Conservation (phyloP, 2,888 invertebrate species). For the Clistopyga incitator region DNA sequence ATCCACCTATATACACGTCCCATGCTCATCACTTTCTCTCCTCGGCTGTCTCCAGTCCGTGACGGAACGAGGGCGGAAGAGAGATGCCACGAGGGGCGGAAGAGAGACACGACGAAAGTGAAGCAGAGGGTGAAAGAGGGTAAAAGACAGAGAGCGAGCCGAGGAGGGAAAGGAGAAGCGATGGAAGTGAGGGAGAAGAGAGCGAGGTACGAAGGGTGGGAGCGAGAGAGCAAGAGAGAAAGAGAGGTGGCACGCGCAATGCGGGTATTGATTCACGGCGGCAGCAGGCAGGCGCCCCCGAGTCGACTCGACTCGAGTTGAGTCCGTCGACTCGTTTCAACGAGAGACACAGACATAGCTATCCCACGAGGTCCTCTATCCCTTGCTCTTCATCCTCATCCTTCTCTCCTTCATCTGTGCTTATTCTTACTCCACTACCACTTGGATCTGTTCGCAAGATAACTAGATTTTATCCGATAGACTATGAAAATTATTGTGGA, state of each 20-base stretch:
- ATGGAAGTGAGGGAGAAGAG: constrained; percentile 77
- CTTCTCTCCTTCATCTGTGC: constrained; percentile 23
- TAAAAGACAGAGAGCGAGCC: constrained; percentile 19
- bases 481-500: neutral
- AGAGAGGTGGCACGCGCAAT: constrained; percentile 84
- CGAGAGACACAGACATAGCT: constrained; percentile 61
- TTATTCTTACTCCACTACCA: constrained; percentile 17
- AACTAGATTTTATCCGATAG: constrained; percentile 16
- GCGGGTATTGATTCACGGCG: constrained; percentile 85
- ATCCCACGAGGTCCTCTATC: constrained; percentile 59
- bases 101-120: constrained; percentile 54
- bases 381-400: constrained; percentile 54
- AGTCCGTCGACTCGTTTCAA: constrained; percentile 77
- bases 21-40: constrained; percentile 76
- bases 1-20: constrained; percentile 55
- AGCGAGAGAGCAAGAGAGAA: constrained; percentile 82
- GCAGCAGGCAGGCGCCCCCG: constrained; percentile 86
- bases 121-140: constrained; percentile 73
- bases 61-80: constrained; percentile 81
- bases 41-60: constrained; percentile 77
- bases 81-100: constrained; percentile 71
- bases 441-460: constrained; percentile 18
- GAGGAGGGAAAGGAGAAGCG: constrained; percentile 69
- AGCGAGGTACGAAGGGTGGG: constrained; percentile 82
- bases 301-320: constrained; percentile 82